A percentile compares a stretch with the other conserved stretches of the same genome.
Conservation (phyloP, 1,140 invertebrate species). For the Drosophila ficusphila region DNA sequence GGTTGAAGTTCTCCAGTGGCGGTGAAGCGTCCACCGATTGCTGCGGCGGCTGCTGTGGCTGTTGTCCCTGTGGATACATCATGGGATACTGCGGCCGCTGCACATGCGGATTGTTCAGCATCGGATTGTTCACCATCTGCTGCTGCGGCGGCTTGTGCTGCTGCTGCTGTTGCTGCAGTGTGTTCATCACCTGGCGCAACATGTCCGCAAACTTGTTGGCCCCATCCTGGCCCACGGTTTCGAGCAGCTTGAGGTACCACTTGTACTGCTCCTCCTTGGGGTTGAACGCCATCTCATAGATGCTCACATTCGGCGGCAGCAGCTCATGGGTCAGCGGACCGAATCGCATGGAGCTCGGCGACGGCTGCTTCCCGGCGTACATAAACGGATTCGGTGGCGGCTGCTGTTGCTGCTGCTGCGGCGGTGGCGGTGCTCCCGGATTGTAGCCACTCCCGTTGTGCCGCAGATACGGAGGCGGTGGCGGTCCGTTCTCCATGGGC, state of each 20-base stretch:
- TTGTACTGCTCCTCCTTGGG: slow-evolving; percentile 83
- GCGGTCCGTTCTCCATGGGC: slow-evolving; percentile 73
- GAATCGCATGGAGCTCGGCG: slow-evolving; percentile 72
- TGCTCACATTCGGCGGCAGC: slow-evolving; percentile 81
- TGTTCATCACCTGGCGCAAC: slow-evolving; percentile 73
- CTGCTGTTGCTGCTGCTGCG: slow-evolving; percentile 24
- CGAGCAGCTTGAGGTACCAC: slow-evolving; percentile 78
- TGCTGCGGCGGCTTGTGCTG: slow-evolving; percentile 42
- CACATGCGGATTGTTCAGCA: slow-evolving; percentile 59
- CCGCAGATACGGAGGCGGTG: slow-evolving; percentile 57
- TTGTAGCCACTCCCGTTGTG: slow-evolving; percentile 72
- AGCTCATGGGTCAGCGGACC: slow-evolving; percentile 77
- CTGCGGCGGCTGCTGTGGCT: slow-evolving; percentile 45
- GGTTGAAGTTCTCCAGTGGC: slow-evolving; percentile 80
- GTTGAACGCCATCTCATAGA: slow-evolving; percentile 83
- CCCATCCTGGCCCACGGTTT: slow-evolving; percentile 80
- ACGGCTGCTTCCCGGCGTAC: slow-evolving; percentile 70
- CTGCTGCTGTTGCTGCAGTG: slow-evolving; percentile 63
- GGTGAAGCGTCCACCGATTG: slow-evolving; percentile 61
- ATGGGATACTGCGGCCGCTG: slow-evolving; percentile 67
- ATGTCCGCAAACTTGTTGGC: slow-evolving; percentile 83
- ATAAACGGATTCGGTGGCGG: slow-evolving; percentile 64
- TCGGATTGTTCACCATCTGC: slow-evolving; percentile 45
- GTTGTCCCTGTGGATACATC: slow-evolving; percentile 46
- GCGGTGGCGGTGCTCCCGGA: slow-evolving; percentile 52